phyloP scores from a whole-genome alignment of 2,888 invertebrate species.

The Hipparchia semele region DNA sequence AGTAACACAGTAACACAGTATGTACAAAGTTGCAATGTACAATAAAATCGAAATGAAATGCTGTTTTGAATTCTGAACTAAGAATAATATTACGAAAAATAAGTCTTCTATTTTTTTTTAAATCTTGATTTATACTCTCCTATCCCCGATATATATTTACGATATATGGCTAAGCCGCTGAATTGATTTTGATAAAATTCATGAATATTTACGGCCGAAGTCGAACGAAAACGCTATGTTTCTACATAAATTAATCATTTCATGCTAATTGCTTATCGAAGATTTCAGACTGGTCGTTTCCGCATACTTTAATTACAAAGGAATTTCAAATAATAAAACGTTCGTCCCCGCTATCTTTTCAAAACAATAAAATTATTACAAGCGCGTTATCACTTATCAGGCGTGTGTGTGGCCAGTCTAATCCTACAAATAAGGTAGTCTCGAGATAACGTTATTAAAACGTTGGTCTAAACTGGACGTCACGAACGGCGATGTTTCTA shows the following conservation, averaged over 20 bases:
- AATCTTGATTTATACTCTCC: too few relatives aligned
- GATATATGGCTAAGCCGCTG: too few relatives aligned
- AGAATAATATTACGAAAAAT: too few relatives aligned
- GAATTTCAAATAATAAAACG: conserved; percentile 7
- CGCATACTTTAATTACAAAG: conserved; percentile 16
- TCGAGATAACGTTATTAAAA: conserved; percentile 40
- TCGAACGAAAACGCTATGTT: too few relatives aligned
- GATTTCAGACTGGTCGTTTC: not conserved
- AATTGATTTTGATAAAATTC: too few relatives aligned
- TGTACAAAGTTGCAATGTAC: conserved; percentile 8
- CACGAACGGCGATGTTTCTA: conserved; percentile 34
- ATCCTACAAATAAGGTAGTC: conserved; percentile 51
- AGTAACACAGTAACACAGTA: too few relatives aligned
- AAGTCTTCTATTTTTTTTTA: too few relatives aligned
- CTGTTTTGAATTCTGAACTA: too few relatives aligned
- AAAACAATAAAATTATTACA: conserved; percentile 41
- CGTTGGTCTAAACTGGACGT: conserved; percentile 40
- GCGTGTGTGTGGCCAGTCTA: conserved; percentile 56
- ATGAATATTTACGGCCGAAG: too few relatives aligned
- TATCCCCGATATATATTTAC: too few relatives aligned
- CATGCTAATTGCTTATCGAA: not conserved
- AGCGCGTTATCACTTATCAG: conserved; percentile 48
- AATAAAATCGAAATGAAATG: too few relatives aligned
- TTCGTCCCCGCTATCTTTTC: conserved; percentile 38
- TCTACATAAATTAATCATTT: not conserved